Percentiles rank a stretch among this genome's conserved stretches.
Evolutionary conservation across 1,140 invertebrate species (phyloP).

Genomic region (Drosophila kurseongensis): DNA sequence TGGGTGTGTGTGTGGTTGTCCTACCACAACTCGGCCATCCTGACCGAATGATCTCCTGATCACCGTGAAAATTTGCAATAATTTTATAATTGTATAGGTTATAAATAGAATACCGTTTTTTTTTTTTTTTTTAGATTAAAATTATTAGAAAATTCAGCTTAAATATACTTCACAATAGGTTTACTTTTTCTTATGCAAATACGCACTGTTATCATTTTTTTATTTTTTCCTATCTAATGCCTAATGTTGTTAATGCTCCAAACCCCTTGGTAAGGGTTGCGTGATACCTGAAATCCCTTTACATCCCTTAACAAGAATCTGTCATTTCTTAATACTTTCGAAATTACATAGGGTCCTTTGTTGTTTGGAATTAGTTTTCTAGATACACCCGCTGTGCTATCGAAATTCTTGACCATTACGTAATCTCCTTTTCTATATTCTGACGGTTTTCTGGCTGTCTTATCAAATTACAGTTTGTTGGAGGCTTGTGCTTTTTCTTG

Average conservation of each 20-base stretch:
- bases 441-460: neutral
- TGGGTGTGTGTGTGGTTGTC: too few species aligned
- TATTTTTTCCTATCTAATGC: slow-evolving; percentile 6
- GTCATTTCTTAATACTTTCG: too few species aligned
- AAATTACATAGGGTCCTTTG: neutral
- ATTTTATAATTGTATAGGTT: too few species aligned
- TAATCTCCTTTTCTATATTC: neutral
- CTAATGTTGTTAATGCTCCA: slow-evolving; percentile 11
- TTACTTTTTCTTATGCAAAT: too few species aligned
- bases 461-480: neutral
- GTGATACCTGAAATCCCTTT: too few species aligned
- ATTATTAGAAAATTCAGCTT: too few species aligned
- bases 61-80: neutral
- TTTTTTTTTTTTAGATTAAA: too few species aligned
- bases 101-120: too few species aligned
- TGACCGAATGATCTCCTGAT: neutral
- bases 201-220: neutral
- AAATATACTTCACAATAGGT: too few species aligned
- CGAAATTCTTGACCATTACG: neutral
- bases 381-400: neutral
- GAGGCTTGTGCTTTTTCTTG: slow-evolving; percentile 3
- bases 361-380: neutral
- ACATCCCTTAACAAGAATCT: too few species aligned
- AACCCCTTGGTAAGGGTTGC: slow-evolving; percentile 5
- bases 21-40: slow-evolving; percentile 1